These are phyloP conservation scores for Tenthredo amoena DNA, from an alignment of 2,888 invertebrate species.

Conservation along the genomic window DNA sequence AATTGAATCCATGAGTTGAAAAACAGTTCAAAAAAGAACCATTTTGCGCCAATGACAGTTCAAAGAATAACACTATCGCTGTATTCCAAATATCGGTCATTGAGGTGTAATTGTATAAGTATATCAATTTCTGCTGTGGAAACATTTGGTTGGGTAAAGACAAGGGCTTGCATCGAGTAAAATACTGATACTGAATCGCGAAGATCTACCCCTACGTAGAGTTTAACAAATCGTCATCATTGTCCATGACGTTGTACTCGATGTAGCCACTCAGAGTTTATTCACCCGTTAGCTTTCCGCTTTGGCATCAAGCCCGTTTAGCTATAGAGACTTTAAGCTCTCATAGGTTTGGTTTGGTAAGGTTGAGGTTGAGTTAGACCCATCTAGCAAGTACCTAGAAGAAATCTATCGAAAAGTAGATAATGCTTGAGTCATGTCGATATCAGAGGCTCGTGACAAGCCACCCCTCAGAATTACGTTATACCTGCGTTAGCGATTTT, in stretches of 20 bases:
- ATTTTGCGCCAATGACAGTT: not conserved
- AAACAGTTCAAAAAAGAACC: not conserved
- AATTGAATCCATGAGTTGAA: not conserved
- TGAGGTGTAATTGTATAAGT: not conserved
- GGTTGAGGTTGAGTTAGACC: constrained; percentile 9
- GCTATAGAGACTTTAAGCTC: not conserved
- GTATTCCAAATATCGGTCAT: not conserved
- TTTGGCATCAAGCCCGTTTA: constrained; percentile 30
- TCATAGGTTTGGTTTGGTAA: not conserved
- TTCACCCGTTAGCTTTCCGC: constrained; percentile 2
- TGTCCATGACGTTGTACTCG: not conserved
- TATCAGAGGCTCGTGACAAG: not conserved
- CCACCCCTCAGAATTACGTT: not conserved
- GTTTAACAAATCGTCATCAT: not conserved
- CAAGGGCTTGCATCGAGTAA: not conserved
- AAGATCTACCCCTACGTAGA: not conserved
- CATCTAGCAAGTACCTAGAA: not conserved
- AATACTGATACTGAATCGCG: not conserved
- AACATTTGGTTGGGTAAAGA: not conserved
- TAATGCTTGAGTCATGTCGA: not conserved
- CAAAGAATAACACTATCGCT: not conserved
- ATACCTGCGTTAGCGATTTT: not conserved
- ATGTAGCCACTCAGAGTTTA: constrained; percentile 10
- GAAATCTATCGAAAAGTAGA: not conserved
- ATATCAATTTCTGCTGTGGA: not conserved